Percentiles rank a stretch among this genome's conserved stretches.
phyloP scores from a whole-genome alignment of 2,113 vertebrate species.

The Atherinomorus stipes region DNA sequence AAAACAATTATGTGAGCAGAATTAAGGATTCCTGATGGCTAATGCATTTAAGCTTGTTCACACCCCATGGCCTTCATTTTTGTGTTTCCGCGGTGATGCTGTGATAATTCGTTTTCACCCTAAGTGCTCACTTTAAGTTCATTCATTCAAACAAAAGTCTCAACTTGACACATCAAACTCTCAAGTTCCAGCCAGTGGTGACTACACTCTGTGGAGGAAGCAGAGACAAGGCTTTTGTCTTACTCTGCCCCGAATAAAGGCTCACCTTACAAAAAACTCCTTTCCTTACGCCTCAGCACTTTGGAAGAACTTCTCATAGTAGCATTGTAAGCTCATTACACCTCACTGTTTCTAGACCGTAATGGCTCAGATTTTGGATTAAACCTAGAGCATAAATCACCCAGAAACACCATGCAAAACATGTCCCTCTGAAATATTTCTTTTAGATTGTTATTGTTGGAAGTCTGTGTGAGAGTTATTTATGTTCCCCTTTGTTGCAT shows the following conservation, averaged over 20 bases:
- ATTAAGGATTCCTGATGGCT: slow-evolving; percentile 40
- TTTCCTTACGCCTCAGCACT: slow-evolving; percentile 76
- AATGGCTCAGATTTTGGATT: slow-evolving; percentile 59
- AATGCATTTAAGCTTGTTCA: slow-evolving; percentile 34
- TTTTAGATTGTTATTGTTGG: not conserved
- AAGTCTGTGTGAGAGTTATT: not conserved
- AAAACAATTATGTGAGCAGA: slow-evolving; percentile 52
- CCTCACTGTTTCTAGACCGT: slow-evolving; percentile 63
- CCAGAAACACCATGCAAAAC: not conserved
- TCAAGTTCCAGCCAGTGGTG: slow-evolving; percentile 78
- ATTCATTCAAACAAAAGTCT: slow-evolving; percentile 72
- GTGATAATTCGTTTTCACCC: slow-evolving; percentile 61
- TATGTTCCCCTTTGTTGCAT: not conserved
- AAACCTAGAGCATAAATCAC: slow-evolving; percentile 14
- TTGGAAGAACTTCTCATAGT: slow-evolving; percentile 56
- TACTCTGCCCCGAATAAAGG: slow-evolving; percentile 64
- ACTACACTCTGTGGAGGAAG: slow-evolving; percentile 72
- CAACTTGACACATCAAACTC: slow-evolving; percentile 76
- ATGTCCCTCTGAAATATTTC: not conserved
- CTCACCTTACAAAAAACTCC: slow-evolving; percentile 74
- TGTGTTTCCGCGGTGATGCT: slow-evolving; percentile 46
- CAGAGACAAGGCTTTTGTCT: slow-evolving; percentile 54
- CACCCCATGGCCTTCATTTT: slow-evolving; percentile 33
- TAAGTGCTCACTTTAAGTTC: slow-evolving; percentile 50
- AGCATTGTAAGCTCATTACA: slow-evolving; percentile 67